phyloP scores from a whole-genome alignment of 1,140 invertebrate species.

The Metopolophium dirhodum region DNA sequence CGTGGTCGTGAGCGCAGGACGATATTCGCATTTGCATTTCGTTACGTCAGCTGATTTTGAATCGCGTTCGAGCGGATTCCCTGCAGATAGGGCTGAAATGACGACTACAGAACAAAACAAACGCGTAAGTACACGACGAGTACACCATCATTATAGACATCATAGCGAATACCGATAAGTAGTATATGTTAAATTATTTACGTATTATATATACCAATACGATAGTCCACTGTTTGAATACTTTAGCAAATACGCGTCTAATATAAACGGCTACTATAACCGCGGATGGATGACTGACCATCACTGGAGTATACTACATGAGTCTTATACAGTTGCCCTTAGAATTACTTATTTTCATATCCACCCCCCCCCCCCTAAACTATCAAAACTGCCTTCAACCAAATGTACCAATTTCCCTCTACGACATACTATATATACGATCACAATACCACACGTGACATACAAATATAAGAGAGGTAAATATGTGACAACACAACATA shows the following conservation, averaged over 20 bases:
- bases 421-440: no score
- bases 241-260: not conserved
- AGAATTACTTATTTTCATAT: no score
- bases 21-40: constrained; percentile 25
- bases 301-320: not conserved
- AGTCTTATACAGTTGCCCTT: no score
- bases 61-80: not conserved
- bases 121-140: not conserved
- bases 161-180: not conserved
- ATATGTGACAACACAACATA: no score
- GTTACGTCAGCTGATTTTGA: constrained; percentile 12
- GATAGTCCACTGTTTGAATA: not conserved
- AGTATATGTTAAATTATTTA: not conserved
- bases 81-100: not conserved
- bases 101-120: not conserved
- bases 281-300: not conserved
- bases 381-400: no score
- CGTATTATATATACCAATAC: not conserved
- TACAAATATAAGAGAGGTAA: no score
- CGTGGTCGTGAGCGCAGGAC: not conserved
- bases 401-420: no score
- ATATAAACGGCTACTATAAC: not conserved
- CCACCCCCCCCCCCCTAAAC: no score
- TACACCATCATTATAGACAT: not conserved
- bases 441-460: no score